phyloP scores from a whole-genome alignment of 2,113 vertebrate species.

The Pelvicachromis taeniatus region DNA sequence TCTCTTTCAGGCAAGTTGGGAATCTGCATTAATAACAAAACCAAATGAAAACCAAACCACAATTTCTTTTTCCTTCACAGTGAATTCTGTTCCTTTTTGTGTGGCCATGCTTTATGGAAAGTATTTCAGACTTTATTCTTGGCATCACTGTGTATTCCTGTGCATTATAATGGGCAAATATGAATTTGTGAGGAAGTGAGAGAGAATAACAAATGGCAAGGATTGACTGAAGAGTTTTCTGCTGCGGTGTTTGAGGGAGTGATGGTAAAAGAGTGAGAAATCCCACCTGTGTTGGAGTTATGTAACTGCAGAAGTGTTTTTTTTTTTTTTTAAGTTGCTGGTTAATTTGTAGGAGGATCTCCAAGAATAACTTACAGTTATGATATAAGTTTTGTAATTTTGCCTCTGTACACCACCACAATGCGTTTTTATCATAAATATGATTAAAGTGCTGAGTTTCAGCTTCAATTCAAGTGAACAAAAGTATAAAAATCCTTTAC shows the following conservation, averaged over 20 bases:
- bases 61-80: neutral
- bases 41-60: conserved; percentile 3
- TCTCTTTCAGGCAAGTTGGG: conserved; percentile 14
- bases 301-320: conserved; percentile 20
- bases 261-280: neutral
- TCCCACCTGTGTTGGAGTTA: conserved; percentile 1
- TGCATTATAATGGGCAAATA: conserved; percentile 5
- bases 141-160: neutral
- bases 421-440: neutral
- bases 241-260: neutral
- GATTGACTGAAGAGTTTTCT: neutral
- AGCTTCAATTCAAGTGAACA: neutral
- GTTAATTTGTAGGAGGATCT: conserved; percentile 8
- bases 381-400: neutral
- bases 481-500: neutral
- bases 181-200: conserved; percentile 7
- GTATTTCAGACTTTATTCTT: conserved; percentile 15
- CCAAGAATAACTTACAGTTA: neutral
- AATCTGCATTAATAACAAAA: neutral
- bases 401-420: neutral
- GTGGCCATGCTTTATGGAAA: conserved; percentile 30
- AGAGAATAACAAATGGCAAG: neutral
- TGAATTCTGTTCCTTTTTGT: neutral
- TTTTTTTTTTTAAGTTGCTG: neutral
- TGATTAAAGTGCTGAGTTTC: neutral